Evolutionary conservation across 1,140 invertebrate species (phyloP), one percentile per base, ranked within the genome.

Genomic region (Dermatophagoides farinae): DNA sequence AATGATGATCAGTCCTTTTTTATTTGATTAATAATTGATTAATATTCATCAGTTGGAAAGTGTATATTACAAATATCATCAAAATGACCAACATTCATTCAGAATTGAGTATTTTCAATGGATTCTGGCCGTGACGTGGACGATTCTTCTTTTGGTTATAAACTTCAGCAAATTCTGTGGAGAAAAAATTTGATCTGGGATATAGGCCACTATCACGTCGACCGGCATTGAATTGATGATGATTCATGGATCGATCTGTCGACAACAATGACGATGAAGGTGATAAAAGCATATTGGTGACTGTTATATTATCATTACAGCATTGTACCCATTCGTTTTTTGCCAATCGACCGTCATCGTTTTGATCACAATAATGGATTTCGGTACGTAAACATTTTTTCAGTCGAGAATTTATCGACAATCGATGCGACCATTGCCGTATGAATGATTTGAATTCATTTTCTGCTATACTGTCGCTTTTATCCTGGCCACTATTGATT

Each of bases 301-400:
- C n/a, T 5, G 41, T 18, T 16, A 16, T 43, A 23, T 55, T 55
- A 44, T 55, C 25, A 44, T 55, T 55, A 23, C 58, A 60, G 31
- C 60, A 61, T 31, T 60, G 14, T 14, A 57, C 12, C 60, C 60
- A 61, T 37, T 61, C 60, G 10, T 46, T 22, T 11, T 31, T 10
- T 11, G 38, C 10, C 6, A 61, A 12, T 10, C 12, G 16, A 11
- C 61, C n/a, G 25, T 61, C 60, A 23, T 47, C 16, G 31, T 61
- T 61, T 22, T 41, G 49, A 31, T 61, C 60, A 57, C 60, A 61
- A 20, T 43, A 39, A 18, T 23, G 22, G 1, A 61, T 55, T 22
- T 54, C 49, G 22, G 38, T 52, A n/a, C 51, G 20, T 16, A 61
- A 57, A 39, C 60, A 61, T 55, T 61, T 61, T 44, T 41, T 41